These are phyloP conservation scores for Tupaia tana DNA, from an alignment of 2,113 vertebrate genomes.

Conservation along the genomic window DNA sequence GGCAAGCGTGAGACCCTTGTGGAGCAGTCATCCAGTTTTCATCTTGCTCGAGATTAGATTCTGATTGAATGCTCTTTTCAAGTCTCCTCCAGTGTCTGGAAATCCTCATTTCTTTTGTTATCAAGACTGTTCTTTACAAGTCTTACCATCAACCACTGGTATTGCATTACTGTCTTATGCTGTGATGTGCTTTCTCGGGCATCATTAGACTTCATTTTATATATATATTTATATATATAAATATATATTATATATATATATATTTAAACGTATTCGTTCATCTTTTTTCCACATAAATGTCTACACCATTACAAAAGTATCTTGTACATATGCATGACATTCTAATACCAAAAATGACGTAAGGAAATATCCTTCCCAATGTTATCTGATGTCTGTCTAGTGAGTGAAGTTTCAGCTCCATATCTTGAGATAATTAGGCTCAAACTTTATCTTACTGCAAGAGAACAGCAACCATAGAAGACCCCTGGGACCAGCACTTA, in stretches of 20 bases:
- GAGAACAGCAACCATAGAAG: background rate
- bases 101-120: slow-evolving; percentile 34
- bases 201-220: slow-evolving; percentile 10
- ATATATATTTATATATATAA: background rate
- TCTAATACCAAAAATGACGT: background rate
- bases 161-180: background rate
- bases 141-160: background rate
- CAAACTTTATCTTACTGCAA: background rate
- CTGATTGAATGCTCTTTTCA: slow-evolving; percentile 64
- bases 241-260: background rate
- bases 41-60: slow-evolving; percentile 66
- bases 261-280: slow-evolving; percentile 39
- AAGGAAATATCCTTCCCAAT: slow-evolving; percentile 7
- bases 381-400: background rate
- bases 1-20: slow-evolving; percentile 10
- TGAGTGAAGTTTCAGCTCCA: slow-evolving; percentile 1
- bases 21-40: slow-evolving; percentile 32
- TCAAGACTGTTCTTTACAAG: background rate
- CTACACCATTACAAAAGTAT: background rate
- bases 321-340: background rate
- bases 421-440: background rate
- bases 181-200: background rate
- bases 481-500: background rate
- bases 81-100: slow-evolving; percentile 29
- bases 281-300: slow-evolving; percentile 9